Evolutionary conservation across 2,888 invertebrate species (phyloP), one percentile per base, ranked within the genome.

Genomic region (Lacanobia wlatinum): DNA sequence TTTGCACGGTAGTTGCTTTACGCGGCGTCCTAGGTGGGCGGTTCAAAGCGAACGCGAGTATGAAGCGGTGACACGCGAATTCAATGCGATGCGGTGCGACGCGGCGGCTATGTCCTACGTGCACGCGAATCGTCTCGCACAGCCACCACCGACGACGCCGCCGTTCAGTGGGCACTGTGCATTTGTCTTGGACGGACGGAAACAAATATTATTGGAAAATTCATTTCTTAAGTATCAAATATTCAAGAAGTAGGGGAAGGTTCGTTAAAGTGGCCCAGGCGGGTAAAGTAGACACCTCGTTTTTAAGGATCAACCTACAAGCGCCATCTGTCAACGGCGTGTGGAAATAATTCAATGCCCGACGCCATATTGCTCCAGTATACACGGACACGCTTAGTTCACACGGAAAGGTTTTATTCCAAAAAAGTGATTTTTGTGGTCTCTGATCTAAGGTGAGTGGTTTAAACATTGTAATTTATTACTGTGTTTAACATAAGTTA

Each of bases 261-360:
- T 68, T 53, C 53, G 55, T 28, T 53, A 64, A 64, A 64, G 64
- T 64, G 38, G 64, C 64, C 64, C 64, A 64, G 64, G 64, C 64
- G 55, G 64, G 43, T 64, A 64, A 64, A 64, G 64, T 64, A 43
- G 64, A 38, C 64, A 64, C 64, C 64, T 50, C 21, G 21, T 50
- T 64, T 64, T 64, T 53, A 52, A 64, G 50, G 55, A 64, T 40
- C 55, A 64, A 64, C 53, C 50, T 43, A 61, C 61, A 52, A 64
- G 52, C 64, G 65, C 65, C 65, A 65, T 65, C 65, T 65, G 53
- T 66, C 58, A 56, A 66, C 56, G 59, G 46, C 67, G 23, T 67
- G 38, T 60, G 67, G 43, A 67, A 67, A 67, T 67, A 67, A 60
- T 67, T 67, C 67, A 59, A 34, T 67, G 46, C n/a, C 67, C 67